phyloP scores from a whole-genome alignment of 2,113 vertebrate genomes.

The Cranoglanis bouderius region DNA sequence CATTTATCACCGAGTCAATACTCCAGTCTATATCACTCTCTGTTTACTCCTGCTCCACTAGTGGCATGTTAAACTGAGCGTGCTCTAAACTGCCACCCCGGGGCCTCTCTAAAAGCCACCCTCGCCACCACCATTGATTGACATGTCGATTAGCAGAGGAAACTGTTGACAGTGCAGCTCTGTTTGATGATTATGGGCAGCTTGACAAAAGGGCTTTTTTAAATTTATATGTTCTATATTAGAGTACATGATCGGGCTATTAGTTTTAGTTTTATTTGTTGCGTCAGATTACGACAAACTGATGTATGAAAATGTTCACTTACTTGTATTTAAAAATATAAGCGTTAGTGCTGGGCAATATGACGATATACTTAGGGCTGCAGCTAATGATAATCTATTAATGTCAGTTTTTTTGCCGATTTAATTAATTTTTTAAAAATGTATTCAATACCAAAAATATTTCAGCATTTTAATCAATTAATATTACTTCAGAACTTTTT shows the following conservation, averaged over 20 bases:
- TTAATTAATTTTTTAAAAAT: too few relatives aligned
- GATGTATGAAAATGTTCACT: not conserved
- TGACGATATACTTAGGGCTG: not conserved
- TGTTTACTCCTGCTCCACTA: slow-evolving; percentile 71
- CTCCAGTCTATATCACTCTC: slow-evolving; percentile 70
- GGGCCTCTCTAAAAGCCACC: slow-evolving; percentile 73
- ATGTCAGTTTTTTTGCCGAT: too few relatives aligned
- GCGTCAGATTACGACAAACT: not conserved
- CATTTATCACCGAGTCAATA: slow-evolving; percentile 76
- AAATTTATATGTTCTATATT: not conserved
- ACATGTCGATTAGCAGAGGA: slow-evolving; percentile 71
- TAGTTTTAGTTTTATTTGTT: not conserved
- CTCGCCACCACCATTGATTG: slow-evolving; percentile 72
- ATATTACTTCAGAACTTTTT: not conserved
- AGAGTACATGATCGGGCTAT: not conserved
- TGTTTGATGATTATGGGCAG: slow-evolving; percentile 30
- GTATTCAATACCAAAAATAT: not conserved
- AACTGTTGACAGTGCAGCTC: slow-evolving; percentile 68
- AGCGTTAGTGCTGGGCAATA: not conserved
- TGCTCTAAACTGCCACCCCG: slow-evolving; percentile 69
- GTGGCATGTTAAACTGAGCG: slow-evolving; percentile 74
- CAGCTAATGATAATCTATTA: not conserved
- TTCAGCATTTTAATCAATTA: not conserved
- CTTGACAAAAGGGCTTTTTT: not conserved
- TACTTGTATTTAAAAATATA: not conserved